Evolutionary conservation across 1,140 invertebrate genomes (phyloP).

Genomic region (Drosophila sechellia): DNA sequence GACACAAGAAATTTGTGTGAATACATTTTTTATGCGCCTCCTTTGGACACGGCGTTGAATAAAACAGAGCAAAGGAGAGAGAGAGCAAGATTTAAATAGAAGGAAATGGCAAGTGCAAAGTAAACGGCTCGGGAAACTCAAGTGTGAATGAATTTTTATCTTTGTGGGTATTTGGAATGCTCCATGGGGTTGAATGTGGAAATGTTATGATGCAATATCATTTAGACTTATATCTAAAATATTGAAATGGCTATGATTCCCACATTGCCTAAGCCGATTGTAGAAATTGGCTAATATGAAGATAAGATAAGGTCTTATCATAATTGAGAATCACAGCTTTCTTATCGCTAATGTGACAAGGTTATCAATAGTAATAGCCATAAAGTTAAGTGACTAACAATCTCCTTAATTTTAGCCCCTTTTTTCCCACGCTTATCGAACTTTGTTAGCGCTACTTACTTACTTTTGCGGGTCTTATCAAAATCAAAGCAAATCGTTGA

Average conservation of each 20-base stretch:
- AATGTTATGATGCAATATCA: not conserved
- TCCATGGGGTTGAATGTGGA: not conserved
- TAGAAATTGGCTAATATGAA: not conserved
- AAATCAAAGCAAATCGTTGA: slow-evolving; percentile 32
- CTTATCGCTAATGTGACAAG: not conserved
- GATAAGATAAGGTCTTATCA: not conserved
- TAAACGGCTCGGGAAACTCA: slow-evolving; percentile 20
- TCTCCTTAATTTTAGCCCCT: slow-evolving; percentile 1
- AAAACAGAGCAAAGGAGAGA: not conserved
- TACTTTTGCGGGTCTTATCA: slow-evolving; percentile 38
- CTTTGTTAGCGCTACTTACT: not conserved
- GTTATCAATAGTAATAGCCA: too few relatives aligned
- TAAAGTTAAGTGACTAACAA: slow-evolving; percentile 10
- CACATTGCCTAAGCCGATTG: too few relatives aligned
- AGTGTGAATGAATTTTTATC: slow-evolving; percentile 8
- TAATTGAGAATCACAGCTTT: not conserved
- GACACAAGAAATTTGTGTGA: slow-evolving; percentile 70
- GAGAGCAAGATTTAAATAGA: slow-evolving; percentile 3
- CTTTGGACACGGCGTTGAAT: slow-evolving; percentile 2
- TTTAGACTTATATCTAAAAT: not conserved
- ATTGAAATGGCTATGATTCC: too few relatives aligned
- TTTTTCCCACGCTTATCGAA: slow-evolving; percentile 27
- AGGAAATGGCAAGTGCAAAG: slow-evolving; percentile 19
- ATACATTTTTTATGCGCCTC: slow-evolving; percentile 61
- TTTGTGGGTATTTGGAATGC: not conserved